phyloP scores from a whole-genome alignment of 1,140 invertebrate species.

The Euwallacea similis region DNA sequence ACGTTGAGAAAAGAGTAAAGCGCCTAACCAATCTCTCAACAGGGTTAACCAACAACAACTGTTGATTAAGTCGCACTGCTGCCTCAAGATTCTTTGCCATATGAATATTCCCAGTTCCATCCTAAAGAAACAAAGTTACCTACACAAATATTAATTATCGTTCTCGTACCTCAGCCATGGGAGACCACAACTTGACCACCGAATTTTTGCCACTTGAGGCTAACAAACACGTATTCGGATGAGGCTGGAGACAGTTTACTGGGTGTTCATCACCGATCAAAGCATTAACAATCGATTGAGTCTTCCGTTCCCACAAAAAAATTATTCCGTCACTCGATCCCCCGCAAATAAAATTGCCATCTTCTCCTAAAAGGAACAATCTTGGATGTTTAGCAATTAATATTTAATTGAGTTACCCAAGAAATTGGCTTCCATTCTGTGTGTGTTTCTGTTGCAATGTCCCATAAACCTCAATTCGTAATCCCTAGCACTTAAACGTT shows the following conservation, averaged over 20 bases:
- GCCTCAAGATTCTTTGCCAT: too few species aligned
- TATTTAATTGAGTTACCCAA: conserved; percentile 65
- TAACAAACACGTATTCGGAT: conserved; percentile 85
- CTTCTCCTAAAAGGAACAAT: conserved; percentile 74
- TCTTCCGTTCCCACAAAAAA: conserved; percentile 91
- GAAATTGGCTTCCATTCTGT: conserved; percentile 91
- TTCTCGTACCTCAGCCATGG: conserved; percentile 67
- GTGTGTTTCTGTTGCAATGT: conserved; percentile 96
- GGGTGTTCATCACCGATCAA: conserved; percentile 87
- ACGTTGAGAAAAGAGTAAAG: too few species aligned
- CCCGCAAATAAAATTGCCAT: conserved; percentile 63
- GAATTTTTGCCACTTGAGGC: conserved; percentile 96
- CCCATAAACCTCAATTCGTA: conserved; percentile 81
- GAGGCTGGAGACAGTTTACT: conserved; percentile 95
- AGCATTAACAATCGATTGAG: conserved; percentile 80
- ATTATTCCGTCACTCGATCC: conserved; percentile 93
- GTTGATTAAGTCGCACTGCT: too few species aligned
- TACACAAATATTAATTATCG: too few species aligned
- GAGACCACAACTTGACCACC: conserved; percentile 90
- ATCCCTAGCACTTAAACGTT: conserved; percentile 57
- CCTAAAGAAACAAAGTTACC: too few species aligned
- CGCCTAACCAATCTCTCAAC: too few species aligned
- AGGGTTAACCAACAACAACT: too few species aligned
- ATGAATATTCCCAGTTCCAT: too few species aligned
- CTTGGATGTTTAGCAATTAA: background rate